phyloP scores from a whole-genome alignment of 2,113 vertebrate genomes.

The Anolis carolinensis region DNA sequence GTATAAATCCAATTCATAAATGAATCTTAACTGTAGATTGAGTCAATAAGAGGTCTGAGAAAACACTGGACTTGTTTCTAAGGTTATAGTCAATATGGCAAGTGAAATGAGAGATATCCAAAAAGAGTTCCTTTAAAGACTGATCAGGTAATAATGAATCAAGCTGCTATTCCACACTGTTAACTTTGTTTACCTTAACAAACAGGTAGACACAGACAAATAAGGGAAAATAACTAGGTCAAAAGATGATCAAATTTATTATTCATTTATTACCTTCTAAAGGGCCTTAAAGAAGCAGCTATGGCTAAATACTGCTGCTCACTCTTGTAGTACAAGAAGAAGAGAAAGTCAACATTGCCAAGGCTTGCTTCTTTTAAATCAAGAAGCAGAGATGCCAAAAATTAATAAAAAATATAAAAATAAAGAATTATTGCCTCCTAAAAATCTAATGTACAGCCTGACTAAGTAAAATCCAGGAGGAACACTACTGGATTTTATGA shows the following conservation, averaged over 20 bases:
- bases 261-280: conserved; percentile 26
- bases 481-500: not conserved
- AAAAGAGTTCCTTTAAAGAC: conserved; percentile 38
- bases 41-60: conserved; percentile 36
- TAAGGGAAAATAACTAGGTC: conserved; percentile 31
- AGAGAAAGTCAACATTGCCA: conserved; percentile 10
- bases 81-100: conserved; percentile 43
- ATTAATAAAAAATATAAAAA: not conserved
- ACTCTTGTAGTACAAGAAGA: not conserved
- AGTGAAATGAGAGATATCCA: conserved; percentile 48
- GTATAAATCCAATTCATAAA: too few relatives aligned
- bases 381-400: not conserved
- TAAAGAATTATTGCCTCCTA: not conserved
- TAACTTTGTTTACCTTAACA: conserved; percentile 58
- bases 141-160: conserved; percentile 44
- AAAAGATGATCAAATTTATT: conserved; percentile 46
- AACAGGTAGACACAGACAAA: conserved; percentile 41
- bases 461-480: not conserved
- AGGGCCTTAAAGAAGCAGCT: conserved; percentile 28
- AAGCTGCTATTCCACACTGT: conserved; percentile 55
- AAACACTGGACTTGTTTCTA: conserved; percentile 56
- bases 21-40: not conserved
- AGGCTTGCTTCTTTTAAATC: not conserved
- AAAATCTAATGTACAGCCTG: not conserved
- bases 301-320: not conserved